Evolutionary conservation across 2,797 vertebrate species (phyloP), one percentile per base, ranked within the genome.

Genomic region (Pantherophis vulpinus): DNA sequence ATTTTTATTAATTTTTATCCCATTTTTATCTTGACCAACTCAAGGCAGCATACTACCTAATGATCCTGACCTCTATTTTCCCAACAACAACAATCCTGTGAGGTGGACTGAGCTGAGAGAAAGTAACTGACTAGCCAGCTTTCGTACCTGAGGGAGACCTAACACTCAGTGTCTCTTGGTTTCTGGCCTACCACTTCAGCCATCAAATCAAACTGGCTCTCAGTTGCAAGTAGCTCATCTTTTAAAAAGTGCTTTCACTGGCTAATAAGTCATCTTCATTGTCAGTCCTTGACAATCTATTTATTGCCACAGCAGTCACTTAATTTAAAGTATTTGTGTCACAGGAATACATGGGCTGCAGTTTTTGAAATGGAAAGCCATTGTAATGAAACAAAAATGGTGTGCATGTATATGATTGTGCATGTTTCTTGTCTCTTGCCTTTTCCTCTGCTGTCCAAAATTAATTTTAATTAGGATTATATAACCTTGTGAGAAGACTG

Each of bases 381-480:
- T 86, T 94, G 92, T 18, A 88, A 93, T 94, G 95, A 97, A 96
- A 96, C 93, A 94, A 95, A 94, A 56, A 55, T 32, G 14, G 18
- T 37, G 47, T 37, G 89, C 51, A 95, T 93, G 86, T 8, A 0
- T 63, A 94, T 96, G 92, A 55, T 3, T 92, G 42, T 93, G 74
- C 93, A 18, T 94, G 86, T 94, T 95, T 96, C 96, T 94, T 87
- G 93, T 92, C 95, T 29, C 23, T 94, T 23, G 74, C 79, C 59
- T 56, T 95, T 95, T 95, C 61, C 90, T 32, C 58, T 93, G 87
- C 95, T 95, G 95, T 95, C 94, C 93, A 93, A 95, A 96, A 95
- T 97, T 96, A 94, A 97, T 96, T 97, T 96, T 97, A 97, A 96
- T 96, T 97, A 95, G 93, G 70, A 88, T 97, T 97, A 96, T 91